phyloP scores from a whole-genome alignment of 2,113 vertebrate species.

The Sakesphorus luctuosus region DNA sequence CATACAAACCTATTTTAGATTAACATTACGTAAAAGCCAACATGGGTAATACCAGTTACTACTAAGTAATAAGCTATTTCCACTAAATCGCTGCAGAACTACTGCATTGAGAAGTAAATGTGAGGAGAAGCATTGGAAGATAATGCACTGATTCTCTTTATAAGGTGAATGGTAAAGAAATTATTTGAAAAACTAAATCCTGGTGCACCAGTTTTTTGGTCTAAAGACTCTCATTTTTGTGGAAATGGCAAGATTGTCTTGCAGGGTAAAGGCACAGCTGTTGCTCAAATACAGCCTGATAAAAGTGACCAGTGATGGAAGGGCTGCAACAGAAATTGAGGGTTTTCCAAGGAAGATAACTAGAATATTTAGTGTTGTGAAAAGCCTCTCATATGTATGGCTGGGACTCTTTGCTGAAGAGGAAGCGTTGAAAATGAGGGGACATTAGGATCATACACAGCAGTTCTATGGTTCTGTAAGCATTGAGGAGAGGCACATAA shows the following conservation, averaged over 20 bases:
- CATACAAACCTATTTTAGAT: not conserved
- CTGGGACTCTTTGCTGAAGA: not conserved
- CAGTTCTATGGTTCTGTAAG: not conserved
- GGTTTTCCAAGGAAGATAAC: not conserved
- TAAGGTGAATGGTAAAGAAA: not conserved
- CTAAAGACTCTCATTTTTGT: not conserved
- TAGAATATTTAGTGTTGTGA: not conserved
- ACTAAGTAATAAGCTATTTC: conserved; percentile 31
- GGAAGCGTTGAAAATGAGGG: not conserved
- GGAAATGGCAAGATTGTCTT: not conserved
- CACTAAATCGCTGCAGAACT: not conserved
- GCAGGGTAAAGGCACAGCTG: rapidly evolving
- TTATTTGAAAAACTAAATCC: not conserved
- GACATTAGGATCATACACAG: rapidly evolving
- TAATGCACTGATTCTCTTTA: not conserved
- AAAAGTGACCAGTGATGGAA: not conserved
- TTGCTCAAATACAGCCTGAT: not conserved
- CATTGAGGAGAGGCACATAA: rapidly evolving
- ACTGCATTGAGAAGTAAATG: not conserved
- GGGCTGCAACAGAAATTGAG: not conserved
- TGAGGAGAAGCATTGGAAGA: not conserved
- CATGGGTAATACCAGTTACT: conserved; percentile 1
- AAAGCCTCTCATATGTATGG: not conserved
- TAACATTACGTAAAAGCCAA: not conserved
- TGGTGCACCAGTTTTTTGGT: not conserved